These are phyloP conservation scores for Drosophila gunungcola DNA, from an alignment of 1,140 invertebrate species.

Conservation along the genomic window DNA sequence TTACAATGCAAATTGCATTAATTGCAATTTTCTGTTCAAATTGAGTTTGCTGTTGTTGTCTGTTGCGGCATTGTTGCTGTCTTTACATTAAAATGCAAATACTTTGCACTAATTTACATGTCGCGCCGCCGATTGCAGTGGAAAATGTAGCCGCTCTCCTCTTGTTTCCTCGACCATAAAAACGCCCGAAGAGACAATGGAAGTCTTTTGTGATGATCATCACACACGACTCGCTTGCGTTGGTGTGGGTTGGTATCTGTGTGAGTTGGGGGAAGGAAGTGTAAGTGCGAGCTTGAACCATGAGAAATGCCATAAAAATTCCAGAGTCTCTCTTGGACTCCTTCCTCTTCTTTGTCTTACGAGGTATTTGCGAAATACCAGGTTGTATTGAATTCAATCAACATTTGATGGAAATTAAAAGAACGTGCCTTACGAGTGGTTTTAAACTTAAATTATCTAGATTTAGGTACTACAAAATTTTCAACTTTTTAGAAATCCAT, in stretches of 20 bases:
- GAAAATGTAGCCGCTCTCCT: slow-evolving; percentile 24
- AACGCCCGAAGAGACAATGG: slow-evolving; percentile 50
- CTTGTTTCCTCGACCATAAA: slow-evolving; percentile 4
- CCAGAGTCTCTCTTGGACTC: slow-evolving; percentile 27
- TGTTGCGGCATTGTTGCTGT: slow-evolving; percentile 23
- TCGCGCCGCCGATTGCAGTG: slow-evolving; percentile 51
- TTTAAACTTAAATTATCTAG: no score
- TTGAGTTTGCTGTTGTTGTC: slow-evolving; percentile 29
- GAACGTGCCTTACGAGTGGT: no score
- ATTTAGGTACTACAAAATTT: no score
- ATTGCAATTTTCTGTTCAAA: slow-evolving; percentile 63
- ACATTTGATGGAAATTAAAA: slow-evolving; percentile 1
- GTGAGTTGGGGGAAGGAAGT: slow-evolving; percentile 35
- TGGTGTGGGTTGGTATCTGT: slow-evolving; percentile 15
- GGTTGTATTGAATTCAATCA: background rate
- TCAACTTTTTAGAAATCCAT: no score
- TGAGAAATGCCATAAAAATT: slow-evolving; percentile 78
- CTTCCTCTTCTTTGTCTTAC: background rate
- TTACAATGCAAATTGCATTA: slow-evolving; percentile 75
- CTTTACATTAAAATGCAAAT: slow-evolving; percentile 74
- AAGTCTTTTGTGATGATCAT: slow-evolving; percentile 54
- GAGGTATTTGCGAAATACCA: background rate
- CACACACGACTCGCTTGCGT: slow-evolving; percentile 5
- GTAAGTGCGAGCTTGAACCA: slow-evolving; percentile 58
- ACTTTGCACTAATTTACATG: slow-evolving; percentile 76